These are phyloP conservation scores for Glaucopsyche alexis DNA, from an alignment of 2,888 invertebrate genomes.

Conservation along the genomic window DNA sequence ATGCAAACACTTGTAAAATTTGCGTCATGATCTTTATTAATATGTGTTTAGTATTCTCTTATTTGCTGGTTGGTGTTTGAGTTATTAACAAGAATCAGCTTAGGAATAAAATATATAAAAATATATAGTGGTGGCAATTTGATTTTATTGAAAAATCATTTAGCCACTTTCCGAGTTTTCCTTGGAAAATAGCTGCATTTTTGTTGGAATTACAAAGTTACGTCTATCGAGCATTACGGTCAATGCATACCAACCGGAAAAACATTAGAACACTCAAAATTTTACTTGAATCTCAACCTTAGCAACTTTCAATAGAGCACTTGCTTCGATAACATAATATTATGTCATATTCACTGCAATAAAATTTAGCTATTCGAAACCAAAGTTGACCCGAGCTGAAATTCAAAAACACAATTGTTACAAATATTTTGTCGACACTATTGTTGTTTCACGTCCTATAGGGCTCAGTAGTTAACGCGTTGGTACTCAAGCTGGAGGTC, in stretches of 20 bases:
- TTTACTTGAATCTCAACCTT: background rate
- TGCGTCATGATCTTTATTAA: too few relatives aligned
- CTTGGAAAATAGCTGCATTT: background rate
- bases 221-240: slow-evolving; percentile 6
- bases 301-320: background rate
- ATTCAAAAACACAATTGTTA: background rate
- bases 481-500: too few relatives aligned
- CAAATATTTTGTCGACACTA: background rate
- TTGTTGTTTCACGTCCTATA: too few relatives aligned
- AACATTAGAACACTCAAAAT: background rate
- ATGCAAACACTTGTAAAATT: too few relatives aligned
- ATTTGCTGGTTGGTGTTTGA: too few relatives aligned
- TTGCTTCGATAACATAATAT: background rate
- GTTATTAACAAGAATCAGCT: too few relatives aligned
- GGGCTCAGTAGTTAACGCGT: too few relatives aligned
- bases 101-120: too few relatives aligned
- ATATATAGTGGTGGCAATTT: too few relatives aligned
- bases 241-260: slow-evolving; percentile 5
- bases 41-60: too few relatives aligned
- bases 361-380: background rate
- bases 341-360: background rate
- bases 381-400: background rate
- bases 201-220: slow-evolving; percentile 1
- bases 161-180: background rate
- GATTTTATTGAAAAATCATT: background rate